Evolutionary conservation across 2,113 vertebrate species (phyloP), one percentile per base, ranked within the genome.

Genomic region (Gobio gobio): DNA sequence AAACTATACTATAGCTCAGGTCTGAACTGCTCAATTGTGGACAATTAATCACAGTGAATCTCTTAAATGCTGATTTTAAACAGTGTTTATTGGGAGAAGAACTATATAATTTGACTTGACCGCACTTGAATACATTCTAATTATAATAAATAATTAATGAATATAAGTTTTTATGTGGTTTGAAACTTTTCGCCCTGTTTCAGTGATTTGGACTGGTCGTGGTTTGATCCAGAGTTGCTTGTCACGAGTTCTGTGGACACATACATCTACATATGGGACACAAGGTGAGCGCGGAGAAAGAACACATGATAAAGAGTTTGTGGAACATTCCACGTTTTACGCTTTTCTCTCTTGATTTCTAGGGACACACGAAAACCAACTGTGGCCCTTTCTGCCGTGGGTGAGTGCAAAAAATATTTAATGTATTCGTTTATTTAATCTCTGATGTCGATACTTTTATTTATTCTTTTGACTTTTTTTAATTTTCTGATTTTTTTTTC

Each of bases 261-360:
- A 0, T 99, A 98, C 91, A 99, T 99, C 90, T 99, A 99, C 92
- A 96, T 99, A 91, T 99, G 98, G 98, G 98, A 99, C 91, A 97
- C 97, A 91, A 98, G 98, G 98, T 99, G 93, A 95, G 95, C 20
- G 36, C 1, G 8, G 12, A 26, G 58, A 40, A 61, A 66, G n/a
- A 70, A 3, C 18, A 3, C 8, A 18, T 56, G 7, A 18, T 33
- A 1, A 20, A 77, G n/a, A 59, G 4, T 78, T 13, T 66, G 75
- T 58, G 16, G 13, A 58, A 36, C 1, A 33, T 2, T 84, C 16
- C 7, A 24, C 36, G 6, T 26, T n/a, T 54, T 49, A n/a, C 20
- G 8, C 10, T 26, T 70, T 36, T 77, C 20, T 86, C 10, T 88
- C 22, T 78, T 92, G 9, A 18, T 1, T 94, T 94, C 77, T 94